Evolutionary conservation across 2,888 invertebrate species (phyloP), one percentile per base, ranked within the genome.

Genomic region (Trichacis sp.): DNA sequence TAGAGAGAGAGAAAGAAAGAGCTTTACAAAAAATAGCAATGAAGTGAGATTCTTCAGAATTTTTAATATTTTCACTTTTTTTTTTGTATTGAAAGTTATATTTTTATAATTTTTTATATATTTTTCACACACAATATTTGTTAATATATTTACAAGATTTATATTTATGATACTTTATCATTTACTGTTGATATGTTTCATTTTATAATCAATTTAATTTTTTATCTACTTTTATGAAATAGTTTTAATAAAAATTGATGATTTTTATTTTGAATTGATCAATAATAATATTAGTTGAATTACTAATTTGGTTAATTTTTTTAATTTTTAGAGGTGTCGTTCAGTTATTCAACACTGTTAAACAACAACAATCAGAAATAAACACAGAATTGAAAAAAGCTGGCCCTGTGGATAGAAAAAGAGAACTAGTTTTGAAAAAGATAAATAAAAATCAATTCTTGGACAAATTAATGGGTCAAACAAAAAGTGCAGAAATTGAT

Each of bases 321-420:
- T n/a, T n/a, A n/a, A n/a, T n/a, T 80, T 78, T 6, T 71, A 93
- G 93, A 82, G 97, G 96, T 77, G 95, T 96, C 0, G 95, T 97
- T 0, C 96, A 96, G 80, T 86, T 97, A 66, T 97, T 96, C 77
- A 97, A 97, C 87, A 93, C 95, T 29, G 96, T 97, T 0, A 90
- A 89, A 75, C 88, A 91, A 73, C 96, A 96, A 82, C 96, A 96
- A 83, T 93, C 90, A 80, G 89, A 90, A 54, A 85, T 96, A 48
- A 89, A 90, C 43, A 88, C 87, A 57, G 90, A 93, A 83, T 81
- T 95, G 50, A 86, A 89, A 52, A 88, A 90, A 50, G 70, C 63
- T 30, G 71, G 71, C 29, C 67, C 67, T 19, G n/a, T 62, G 11
- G 93, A 94, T 81, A 88, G 90, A 19, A 92, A 92, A 77, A 90